Conservation (phyloP, 1,140 invertebrate species). For the Mesaphorura yosii region DNA sequence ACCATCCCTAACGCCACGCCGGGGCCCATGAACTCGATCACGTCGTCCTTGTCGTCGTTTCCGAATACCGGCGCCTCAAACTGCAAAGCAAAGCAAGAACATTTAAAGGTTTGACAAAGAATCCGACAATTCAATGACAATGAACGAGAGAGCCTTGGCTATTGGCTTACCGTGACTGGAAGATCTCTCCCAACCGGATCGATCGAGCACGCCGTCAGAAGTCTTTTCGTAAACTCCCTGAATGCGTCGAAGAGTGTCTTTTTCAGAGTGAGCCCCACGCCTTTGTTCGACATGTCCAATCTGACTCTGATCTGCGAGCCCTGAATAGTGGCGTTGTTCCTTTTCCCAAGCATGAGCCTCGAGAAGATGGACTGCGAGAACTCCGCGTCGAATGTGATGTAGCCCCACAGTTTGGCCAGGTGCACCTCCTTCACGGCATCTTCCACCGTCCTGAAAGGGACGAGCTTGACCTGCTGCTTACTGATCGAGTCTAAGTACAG, state of each 20-base stretch:
- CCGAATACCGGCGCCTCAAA: constrained; percentile 63
- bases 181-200: constrained; percentile 17
- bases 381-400: constrained; percentile 37
- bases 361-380: constrained; percentile 36
- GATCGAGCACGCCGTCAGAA: constrained; percentile 5
- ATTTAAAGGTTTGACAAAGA: too few species aligned
- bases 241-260: constrained; percentile 3
- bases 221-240: not conserved
- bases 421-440: constrained; percentile 35
- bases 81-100: too few species aligned
- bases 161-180: constrained; percentile 4
- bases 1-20: constrained; percentile 55
- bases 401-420: constrained; percentile 38
- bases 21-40: constrained; percentile 62
- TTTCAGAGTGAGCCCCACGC: constrained; percentile 11
- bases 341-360: constrained; percentile 28
- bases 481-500: not conserved
- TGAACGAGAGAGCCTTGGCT: not conserved
- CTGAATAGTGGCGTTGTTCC: constrained; percentile 35
- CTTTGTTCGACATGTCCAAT: constrained; percentile 21
- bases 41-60: constrained; percentile 47
- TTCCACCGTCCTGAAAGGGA: constrained; percentile 18
- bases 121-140: not conserved
- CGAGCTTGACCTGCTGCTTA: not conserved
- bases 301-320: constrained; percentile 35